phyloP scores from a whole-genome alignment of 2,888 invertebrate species.

The Venustoraphidia nigricollis region DNA sequence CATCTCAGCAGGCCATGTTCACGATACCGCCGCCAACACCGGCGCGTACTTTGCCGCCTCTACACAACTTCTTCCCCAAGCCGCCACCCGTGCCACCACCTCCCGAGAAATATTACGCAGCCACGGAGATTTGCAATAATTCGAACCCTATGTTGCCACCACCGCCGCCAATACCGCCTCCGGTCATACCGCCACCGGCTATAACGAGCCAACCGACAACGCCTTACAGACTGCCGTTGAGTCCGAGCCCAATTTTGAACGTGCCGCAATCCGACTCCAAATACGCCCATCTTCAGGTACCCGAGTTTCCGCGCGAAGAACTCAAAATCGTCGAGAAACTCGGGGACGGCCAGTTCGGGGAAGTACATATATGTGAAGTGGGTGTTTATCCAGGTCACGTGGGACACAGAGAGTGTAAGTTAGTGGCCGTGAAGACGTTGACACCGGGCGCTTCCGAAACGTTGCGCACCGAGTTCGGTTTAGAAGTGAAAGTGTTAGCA shows the following conservation, averaged over 20 bases:
- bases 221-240: slow-evolving; percentile 20
- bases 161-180: slow-evolving; percentile 27
- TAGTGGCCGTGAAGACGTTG: slow-evolving; percentile 61
- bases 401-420: slow-evolving; percentile 25
- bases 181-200: slow-evolving; percentile 21
- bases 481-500: slow-evolving; percentile 54
- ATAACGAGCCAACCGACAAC: slow-evolving; percentile 27
- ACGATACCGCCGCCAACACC: slow-evolving; percentile 25
- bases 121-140: slow-evolving; percentile 45
- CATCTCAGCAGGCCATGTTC: slow-evolving; percentile 17
- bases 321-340: slow-evolving; percentile 61
- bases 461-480: slow-evolving; percentile 51
- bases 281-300: slow-evolving; percentile 30
- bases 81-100: slow-evolving; percentile 51
- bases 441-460: slow-evolving; percentile 39
- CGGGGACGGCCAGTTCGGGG: slow-evolving; percentile 62
- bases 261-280: slow-evolving; percentile 23
- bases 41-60: slow-evolving; percentile 30
- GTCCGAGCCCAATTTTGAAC: slow-evolving; percentile 24
- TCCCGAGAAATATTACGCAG: slow-evolving; percentile 54
- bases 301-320: slow-evolving; percentile 54
- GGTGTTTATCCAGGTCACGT: slow-evolving; percentile 18
- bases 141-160: slow-evolving; percentile 24
- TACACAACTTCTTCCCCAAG: slow-evolving; percentile 39
- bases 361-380: slow-evolving; percentile 51